Conservation (phyloP, 1,140 invertebrate genomes). For the Drosophila lacteicornis region DNA sequence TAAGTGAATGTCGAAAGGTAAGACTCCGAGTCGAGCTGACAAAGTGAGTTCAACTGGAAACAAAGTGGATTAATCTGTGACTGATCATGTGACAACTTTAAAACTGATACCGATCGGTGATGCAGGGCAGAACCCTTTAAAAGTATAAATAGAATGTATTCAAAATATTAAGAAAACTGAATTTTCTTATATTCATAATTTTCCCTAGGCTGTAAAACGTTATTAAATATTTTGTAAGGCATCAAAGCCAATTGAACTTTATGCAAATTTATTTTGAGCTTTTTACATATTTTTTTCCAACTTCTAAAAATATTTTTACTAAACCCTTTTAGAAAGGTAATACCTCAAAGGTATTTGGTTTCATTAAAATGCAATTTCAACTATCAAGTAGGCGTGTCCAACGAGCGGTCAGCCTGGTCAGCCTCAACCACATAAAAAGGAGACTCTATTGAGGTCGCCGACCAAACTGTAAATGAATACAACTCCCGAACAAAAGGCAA, state of each 20-base stretch:
- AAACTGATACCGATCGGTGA: background rate
- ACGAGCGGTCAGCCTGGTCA: slow-evolving; percentile 23
- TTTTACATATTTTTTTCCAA: too few relatives aligned
- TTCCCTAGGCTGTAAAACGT: background rate
- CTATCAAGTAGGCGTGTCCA: slow-evolving; percentile 13
- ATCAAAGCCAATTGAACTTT: too few relatives aligned
- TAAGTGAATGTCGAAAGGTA: slow-evolving; percentile 55
- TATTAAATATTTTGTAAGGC: background rate
- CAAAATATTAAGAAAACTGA: background rate
- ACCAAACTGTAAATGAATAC: slow-evolving; percentile 8
- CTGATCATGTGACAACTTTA: slow-evolving; percentile 29
- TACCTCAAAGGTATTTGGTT: background rate
- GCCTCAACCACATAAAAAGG: slow-evolving; percentile 19
- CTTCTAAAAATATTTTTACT: too few relatives aligned
- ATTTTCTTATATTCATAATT: too few relatives aligned
- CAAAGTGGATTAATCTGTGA: slow-evolving; percentile 19
- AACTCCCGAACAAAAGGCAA: slow-evolving; percentile 45
- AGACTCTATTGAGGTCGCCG: slow-evolving; percentile 7
- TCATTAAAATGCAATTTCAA: background rate
- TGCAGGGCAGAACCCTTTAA: background rate
- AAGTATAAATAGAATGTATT: background rate
- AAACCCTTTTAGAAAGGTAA: too few relatives aligned
- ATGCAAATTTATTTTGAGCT: background rate
- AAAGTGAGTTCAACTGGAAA: slow-evolving; percentile 57
- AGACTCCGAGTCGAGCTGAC: slow-evolving; percentile 7